Evolutionary conservation across 2,797 vertebrate genomes (phyloP).

Genomic region (Parauchenoglanis ngamensis): DNA sequence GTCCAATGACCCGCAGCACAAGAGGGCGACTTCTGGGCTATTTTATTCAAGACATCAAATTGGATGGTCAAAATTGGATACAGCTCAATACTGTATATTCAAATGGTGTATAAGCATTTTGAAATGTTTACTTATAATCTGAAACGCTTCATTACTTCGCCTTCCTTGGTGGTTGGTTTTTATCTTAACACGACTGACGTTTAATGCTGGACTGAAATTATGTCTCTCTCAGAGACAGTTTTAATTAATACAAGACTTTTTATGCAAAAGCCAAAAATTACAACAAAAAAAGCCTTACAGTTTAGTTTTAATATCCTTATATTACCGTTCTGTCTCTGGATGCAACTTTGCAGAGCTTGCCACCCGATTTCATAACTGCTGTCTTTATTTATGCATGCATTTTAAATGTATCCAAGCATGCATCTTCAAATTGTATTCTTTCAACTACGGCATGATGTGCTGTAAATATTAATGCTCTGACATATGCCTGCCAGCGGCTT

Average conservation of each 20-base stretch:
- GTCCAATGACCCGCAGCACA: constrained; percentile 45
- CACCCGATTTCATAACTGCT: constrained; percentile 57
- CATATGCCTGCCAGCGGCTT: constrained; percentile 55
- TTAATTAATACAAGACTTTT: constrained; percentile 18
- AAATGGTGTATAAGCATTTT: constrained; percentile 18
- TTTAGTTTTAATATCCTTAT: constrained; percentile 25
- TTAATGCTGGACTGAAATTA: constrained; percentile 24
- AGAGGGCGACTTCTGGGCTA: constrained; percentile 41
- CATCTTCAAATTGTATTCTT: constrained; percentile 58
- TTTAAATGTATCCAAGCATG: constrained; percentile 59
- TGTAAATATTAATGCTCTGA: constrained; percentile 62
- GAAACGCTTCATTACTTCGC: background rate
- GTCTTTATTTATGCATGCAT: constrained; percentile 60
- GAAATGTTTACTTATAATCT: constrained; percentile 40
- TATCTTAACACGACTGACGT: constrained; percentile 2
- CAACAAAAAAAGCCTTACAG: background rate
- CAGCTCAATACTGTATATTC: constrained; percentile 31
- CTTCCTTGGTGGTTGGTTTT: background rate
- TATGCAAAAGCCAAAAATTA: constrained; percentile 11
- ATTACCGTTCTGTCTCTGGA: constrained; percentile 34
- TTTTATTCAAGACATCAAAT: constrained; percentile 38
- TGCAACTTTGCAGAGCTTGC: constrained; percentile 47
- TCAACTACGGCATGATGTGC: constrained; percentile 54
- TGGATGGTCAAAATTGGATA: constrained; percentile 35
- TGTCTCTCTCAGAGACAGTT: constrained; percentile 19